These are phyloP conservation scores for Notoglanidium macrostoma DNA, from an alignment of 2,797 vertebrate species.

Conservation along the genomic window DNA sequence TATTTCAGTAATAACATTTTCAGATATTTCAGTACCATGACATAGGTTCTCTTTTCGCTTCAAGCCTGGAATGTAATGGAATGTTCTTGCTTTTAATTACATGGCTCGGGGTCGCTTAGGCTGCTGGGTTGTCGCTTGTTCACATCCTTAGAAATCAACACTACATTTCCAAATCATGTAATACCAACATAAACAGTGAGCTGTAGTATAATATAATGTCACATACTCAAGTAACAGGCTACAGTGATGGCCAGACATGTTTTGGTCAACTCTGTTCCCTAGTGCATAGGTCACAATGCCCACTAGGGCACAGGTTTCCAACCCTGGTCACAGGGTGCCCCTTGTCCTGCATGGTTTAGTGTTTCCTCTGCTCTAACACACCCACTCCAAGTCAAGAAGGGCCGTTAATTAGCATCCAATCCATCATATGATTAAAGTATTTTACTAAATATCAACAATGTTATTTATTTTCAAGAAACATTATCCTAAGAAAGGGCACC, in stretches of 20 bases:
- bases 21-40: neutral
- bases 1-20: neutral
- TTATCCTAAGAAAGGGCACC: no score
- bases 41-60: neutral
- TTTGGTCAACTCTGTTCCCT: neutral
- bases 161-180: neutral
- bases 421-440: no score
- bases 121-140: neutral
- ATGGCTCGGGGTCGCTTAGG: neutral
- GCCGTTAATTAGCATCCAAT: neutral
- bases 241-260: neutral
- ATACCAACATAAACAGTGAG: neutral
- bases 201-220: neutral
- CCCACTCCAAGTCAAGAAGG: neutral
- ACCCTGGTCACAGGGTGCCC: neutral
- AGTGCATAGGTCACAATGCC: neutral
- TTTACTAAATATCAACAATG: no score
- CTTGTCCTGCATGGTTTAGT: neutral
- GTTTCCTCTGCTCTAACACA: neutral
- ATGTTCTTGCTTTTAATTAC: neutral
- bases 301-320: neutral
- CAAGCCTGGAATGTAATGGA: neutral
- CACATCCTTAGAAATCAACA: neutral
- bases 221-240: neutral
- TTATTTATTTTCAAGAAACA: no score